Evolutionary conservation across 1,140 invertebrate species (phyloP), one percentile per base, ranked within the genome.

Genomic region (Zaprionus ghesquierei): DNA sequence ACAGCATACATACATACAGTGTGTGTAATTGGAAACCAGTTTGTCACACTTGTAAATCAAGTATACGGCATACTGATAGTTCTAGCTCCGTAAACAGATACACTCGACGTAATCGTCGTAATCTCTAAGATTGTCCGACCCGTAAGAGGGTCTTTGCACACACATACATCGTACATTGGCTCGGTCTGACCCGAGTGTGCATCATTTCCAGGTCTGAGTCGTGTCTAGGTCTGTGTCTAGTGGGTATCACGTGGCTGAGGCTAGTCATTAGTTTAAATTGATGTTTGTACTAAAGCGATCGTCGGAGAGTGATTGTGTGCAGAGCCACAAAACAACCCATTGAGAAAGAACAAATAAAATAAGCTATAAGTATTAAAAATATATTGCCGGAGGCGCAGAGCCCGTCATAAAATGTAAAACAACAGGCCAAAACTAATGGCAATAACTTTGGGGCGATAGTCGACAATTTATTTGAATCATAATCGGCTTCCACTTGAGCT

Each of bases 221-320:
- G 23, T 29, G 72, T 73, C 81, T 65, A 41, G 56, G 50, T 22
- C 18, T 44, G n/a, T 63, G 62, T 72, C 59, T 54, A 15, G 49
- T 58, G 41, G 22, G 27, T 51, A 81, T 86, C 81, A 87, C 81
- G 81, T 82, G 81, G 70, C 63, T 69, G 49, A 9, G 20, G 29
- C 33, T 56, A 29, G 71, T 49, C 50, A 63, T 53, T 41, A 68
- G 29, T 49, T 49, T 51, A 41, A 56, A 56, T 69, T 69, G 35
- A 53, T 55, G 23, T 41, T 38, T 2, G n/a, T 10, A 61, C 27
- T 38, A 38, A 38, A n/a, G 18, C 23, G 62, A 69, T 62, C 65
- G 58, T 33, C 25, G 3, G 10, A 59, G 6, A 33, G 31, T 2
- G 35, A 27, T 55, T 64, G 62, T 55, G 15, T 55, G 33, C 13